Evolutionary conservation across 2,797 vertebrate genomes (phyloP), one percentile per base, ranked within the genome.

Genomic region (Sandelia bainsii): DNA sequence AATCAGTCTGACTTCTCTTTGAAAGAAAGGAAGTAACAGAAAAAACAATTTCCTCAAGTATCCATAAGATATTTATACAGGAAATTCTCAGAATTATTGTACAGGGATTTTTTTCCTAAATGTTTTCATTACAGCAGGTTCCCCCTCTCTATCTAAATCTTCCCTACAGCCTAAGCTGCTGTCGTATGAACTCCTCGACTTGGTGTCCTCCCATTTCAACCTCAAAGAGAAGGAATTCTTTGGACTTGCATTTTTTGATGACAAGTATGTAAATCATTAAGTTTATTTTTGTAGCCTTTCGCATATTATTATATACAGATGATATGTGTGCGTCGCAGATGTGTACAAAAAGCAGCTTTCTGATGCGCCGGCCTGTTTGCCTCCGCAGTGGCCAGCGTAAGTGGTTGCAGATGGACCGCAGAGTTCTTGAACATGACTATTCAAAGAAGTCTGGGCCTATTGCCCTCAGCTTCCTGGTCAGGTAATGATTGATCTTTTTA

Each of bases 201-300:
- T 99, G 62, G 98, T 99, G 80, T 98, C 98, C 23, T 99, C 98
- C 1, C 98, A 99, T 89, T 99, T 99, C 92, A 99, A 97, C 93
- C 95, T 99, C 77, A 99, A 99, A 85, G 98, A 99, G 88, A 99
- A 99, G 86, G 97, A 99, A 44, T 99, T 97, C 91, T 99, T 99
- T 83, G 98, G 98, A 75, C 97, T 99, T 56, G 97, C 96, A 0
- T 99, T 97, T 90, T 91, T 93, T 16, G 97, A 98, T 83, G 98
- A 99, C 80, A 97, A 93, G 98, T 99, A 93, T 94, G 97, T 95
- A 62, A 57, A 80, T 32, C n/a, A 11, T 51, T 52, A 6, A 4
- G 6, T 40, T 59, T 60, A 12, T 70, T 72, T 45, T 9, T 58
- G 17, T 13, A 19, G 4, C 27, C 20, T 5, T 54, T 7, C 69